Percentiles rank a stretch among this genome's conserved stretches.
phyloP scores from a whole-genome alignment of 2,888 invertebrate genomes.

The Therioaphis trifolii region DNA sequence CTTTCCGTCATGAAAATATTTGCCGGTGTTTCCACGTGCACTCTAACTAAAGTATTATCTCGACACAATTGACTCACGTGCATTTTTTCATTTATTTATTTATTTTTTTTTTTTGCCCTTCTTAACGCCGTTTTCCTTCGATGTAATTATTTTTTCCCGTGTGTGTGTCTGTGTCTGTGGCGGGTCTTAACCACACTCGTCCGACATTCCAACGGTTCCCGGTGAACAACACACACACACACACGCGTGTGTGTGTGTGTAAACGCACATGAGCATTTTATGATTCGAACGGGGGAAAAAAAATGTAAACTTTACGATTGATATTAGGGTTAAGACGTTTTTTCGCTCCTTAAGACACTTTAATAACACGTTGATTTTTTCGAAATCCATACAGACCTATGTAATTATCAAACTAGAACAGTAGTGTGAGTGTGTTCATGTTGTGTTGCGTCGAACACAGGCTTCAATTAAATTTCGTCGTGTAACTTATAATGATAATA shows the following conservation, averaged over 20 bases:
- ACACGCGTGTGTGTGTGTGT: background rate
- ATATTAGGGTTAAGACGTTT: conserved; percentile 38
- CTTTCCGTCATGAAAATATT: background rate
- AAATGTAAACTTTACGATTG: background rate
- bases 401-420: conserved; percentile 46
- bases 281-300: background rate
- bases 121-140: background rate
- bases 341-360: conserved; percentile 19
- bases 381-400: conserved; percentile 25
- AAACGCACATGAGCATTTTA: background rate
- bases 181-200: background rate
- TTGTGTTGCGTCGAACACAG: background rate
- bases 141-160: background rate
- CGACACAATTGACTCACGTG: background rate
- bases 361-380: conserved; percentile 50
- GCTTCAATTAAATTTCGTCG: conserved; percentile 41
- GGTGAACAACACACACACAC: background rate
- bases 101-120: too few relatives aligned
- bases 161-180: background rate
- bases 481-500: background rate
- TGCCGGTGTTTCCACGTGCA: background rate
- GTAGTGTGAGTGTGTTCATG: conserved; percentile 11
- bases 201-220: background rate
- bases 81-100: background rate
- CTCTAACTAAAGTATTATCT: background rate